Evolutionary conservation across 1,140 invertebrate genomes (phyloP), one percentile per base, ranked within the genome.

Genomic region (Linepithema humile): DNA sequence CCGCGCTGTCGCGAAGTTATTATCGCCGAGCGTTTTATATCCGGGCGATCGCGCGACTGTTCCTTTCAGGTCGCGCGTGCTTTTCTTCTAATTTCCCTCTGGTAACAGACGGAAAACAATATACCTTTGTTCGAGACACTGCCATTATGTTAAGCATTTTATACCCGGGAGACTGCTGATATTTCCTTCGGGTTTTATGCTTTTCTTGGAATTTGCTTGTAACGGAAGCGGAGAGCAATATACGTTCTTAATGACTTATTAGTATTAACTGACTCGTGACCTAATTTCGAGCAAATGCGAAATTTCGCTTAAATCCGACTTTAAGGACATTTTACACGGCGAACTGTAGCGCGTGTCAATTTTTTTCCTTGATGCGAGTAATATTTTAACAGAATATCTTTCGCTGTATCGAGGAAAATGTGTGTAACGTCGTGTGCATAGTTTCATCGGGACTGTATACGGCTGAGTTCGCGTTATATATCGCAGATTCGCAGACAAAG

Each of bases 101-200:
- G 59, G 38, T 64, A 77, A 65, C 59, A 59, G 40, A 77, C 73
- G 59, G 59, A 77, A 77, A 77, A 64, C 40, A 64, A 64, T 65
- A 35, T 65, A 77, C 59, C 23, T 57, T 57, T 57, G 35, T 73
- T 73, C 73, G 38, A 48, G 43, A 77, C 65, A 38, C 26, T 10
- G 43, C 40, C 65, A 48, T 65, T 77, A 65, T 48, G 20, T 77
- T 62, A 45, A 4, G 12, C 40, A 65, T 77, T 77, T 77, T 77
- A 77, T 77, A 65, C 73, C 59, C 60, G 62, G 10, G n/a, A 9
- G 53, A 55, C 5, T n/a, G 29, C 43, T 65, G 40, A 65, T 77
- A 64, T 75, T 75, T 75, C 38, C 72, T 45, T 62, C 57, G 29
- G 35, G n/a, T 50, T 77, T 77, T 35, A 23, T 45, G 29, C 59